Evolutionary conservation across 2,797 vertebrate genomes (phyloP).

Genomic region (Trachops cirrhosus): DNA sequence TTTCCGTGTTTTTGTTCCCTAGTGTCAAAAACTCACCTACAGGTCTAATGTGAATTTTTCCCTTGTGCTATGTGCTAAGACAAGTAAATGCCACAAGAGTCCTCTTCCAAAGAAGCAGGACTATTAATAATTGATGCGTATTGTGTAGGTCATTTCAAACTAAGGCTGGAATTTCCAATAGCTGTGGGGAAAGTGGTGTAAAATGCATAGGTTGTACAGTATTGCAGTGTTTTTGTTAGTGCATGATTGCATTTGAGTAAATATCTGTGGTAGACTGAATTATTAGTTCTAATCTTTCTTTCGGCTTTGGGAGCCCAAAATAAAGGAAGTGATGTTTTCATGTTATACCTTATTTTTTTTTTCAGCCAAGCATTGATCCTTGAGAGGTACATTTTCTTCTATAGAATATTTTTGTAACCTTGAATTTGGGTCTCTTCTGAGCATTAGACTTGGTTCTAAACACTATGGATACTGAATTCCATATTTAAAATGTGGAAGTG

Average conservation of each 20-base stretch:
- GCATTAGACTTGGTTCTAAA: conserved; percentile 70
- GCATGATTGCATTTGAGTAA: conserved; percentile 33
- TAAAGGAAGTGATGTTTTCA: conserved; percentile 57
- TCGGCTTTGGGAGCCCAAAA: conserved; percentile 61
- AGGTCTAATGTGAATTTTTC: background rate
- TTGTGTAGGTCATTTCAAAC: background rate
- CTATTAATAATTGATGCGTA: background rate
- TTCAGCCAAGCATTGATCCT: conserved; percentile 56
- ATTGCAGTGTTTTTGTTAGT: conserved; percentile 32
- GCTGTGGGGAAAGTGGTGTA: background rate
- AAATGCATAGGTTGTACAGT: conserved; percentile 31
- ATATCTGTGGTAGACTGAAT: conserved; percentile 32
- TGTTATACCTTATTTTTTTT: conserved; percentile 47
- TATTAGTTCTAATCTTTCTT: conserved; percentile 59
- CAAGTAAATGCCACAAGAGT: background rate
- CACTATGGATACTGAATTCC: background rate
- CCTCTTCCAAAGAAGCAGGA: conserved; percentile 28
- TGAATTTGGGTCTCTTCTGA: conserved; percentile 66
- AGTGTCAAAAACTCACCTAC: background rate
- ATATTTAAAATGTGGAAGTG: conserved; percentile 11
- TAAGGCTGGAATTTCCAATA: background rate
- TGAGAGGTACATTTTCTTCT: conserved; percentile 69
- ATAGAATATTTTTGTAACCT: conserved; percentile 71
- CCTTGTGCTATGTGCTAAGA: background rate
- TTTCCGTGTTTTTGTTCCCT: background rate